Conservation (phyloP, 2,888 invertebrate species). For the Thera obeliscata region DNA sequence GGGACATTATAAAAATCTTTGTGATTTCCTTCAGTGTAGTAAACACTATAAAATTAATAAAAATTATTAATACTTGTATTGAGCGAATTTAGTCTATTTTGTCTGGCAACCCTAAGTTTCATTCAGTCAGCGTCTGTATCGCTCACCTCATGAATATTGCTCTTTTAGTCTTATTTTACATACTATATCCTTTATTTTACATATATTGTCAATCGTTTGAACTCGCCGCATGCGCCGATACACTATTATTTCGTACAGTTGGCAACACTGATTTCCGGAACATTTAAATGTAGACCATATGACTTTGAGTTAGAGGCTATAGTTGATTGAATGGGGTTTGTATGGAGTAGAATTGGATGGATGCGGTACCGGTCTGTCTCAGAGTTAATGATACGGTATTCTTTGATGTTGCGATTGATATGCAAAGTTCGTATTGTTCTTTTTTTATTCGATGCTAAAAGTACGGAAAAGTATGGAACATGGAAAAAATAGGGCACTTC, state of each 20-base stretch:
- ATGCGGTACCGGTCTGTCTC: constrained; percentile 51
- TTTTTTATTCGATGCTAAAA: constrained; percentile 20
- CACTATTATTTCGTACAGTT: constrained; percentile 44
- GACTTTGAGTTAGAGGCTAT: constrained; percentile 21
- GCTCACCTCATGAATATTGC: constrained; percentile 72
- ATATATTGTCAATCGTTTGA: constrained; percentile 71
- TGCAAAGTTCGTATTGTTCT: constrained; percentile 71
- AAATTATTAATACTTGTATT: background rate
- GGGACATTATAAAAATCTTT: too few relatives aligned
- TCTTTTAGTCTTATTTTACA: constrained; percentile 69
- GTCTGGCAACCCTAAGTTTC: constrained; percentile 33
- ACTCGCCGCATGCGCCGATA: constrained; percentile 64
- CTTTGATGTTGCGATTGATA: constrained; percentile 78
- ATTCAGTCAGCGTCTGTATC: constrained; percentile 60
- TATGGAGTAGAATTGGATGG: constrained; percentile 17
- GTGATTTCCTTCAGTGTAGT: too few relatives aligned
- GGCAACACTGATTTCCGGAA: constrained; percentile 36
- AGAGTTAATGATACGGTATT: constrained; percentile 67
- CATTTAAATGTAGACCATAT: constrained; percentile 29
- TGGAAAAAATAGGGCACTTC: constrained; percentile 34
- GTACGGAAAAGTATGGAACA: constrained; percentile 17
- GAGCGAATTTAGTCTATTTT: background rate
- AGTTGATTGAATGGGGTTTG: constrained; percentile 26
- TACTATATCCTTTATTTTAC: constrained; percentile 66
- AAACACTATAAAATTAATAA: too few relatives aligned